Evolutionary conservation across 2,797 vertebrate genomes (phyloP), one percentile per base, ranked within the genome.

Genomic region (Falco cherrug): DNA sequence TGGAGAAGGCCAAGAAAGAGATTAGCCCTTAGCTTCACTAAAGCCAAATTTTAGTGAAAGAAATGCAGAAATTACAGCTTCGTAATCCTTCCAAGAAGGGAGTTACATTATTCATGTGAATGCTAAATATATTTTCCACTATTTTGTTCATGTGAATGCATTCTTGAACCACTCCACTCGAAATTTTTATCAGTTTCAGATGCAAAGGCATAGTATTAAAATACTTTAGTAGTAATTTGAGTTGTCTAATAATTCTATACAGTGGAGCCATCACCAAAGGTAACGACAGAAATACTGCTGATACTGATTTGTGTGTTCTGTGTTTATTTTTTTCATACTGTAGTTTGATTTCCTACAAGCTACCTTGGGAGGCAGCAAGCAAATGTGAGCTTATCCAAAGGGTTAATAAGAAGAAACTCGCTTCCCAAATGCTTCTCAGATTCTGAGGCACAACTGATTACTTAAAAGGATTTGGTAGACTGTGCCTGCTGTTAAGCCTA

Each of bases 91-190:
- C 97, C 94, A 97, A 96, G 96, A 97, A 93, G 78, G 48, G 76
- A 96, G 35, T 95, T 97, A 84, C 60, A 96, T 90, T 97, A 94
- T 98, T 97, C 93, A 96, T 95, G 95, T 95, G 84, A 96, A 95
- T 91, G 84, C 84, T 96, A 97, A 97, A 96, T 97, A 84, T 89
- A 98, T 96, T 97, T 98, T 97, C 94, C 95, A 79, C 92, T 96
- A 95, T 94, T 97, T 95, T 95, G 64, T 95, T 93, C 87, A 92
- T 92, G 51, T 63, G 94, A 96, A 94, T 92, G 78, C 69, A 64
- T 93, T 97, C 87, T 96, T 97, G 93, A 97, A 86, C 67, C 54
- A 74, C 80, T 78, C 51, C 33, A 78, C 87, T 92, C 56, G 82
- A 95, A 56, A 94, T 70, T 91, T 97, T 90, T 88, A 96, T 90